Evolutionary conservation across 2,113 vertebrate species (phyloP), one percentile per base, ranked within the genome.

Genomic region (Pogonocichla stellata): DNA sequence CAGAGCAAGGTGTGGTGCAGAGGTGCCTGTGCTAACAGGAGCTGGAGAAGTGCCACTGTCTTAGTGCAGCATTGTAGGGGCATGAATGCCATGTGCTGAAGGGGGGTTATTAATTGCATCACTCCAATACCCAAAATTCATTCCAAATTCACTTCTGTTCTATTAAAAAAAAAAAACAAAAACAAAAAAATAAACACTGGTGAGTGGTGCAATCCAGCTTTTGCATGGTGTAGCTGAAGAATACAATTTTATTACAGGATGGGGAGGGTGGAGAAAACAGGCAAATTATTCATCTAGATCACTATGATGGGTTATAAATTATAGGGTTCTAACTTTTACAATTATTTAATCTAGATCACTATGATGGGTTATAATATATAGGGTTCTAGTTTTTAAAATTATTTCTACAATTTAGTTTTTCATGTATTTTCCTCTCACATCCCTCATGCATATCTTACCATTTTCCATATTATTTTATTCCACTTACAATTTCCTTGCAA

Each of bases 31-130:
- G 18, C 42, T 45, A 48, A 56, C 16, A 48, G 25, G 15, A 36
- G 9, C 69, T 53, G 24, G 42, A 43, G 33, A 48, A 42, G 2
- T 2, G 12, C 36, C 2, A 1, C 28, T 81, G 20, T 18, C 61
- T 47, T 4, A 0, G 0, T 3, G 8, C 3, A 48, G 47, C 2
- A 1, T 34, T 75, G 34, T 80, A 33, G 3, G 1, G 12, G 9
- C 61, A 54, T 4, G 26, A 81, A 38, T 28, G 36, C 34, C 34
- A 17, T 2, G 6, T 25, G 50, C 8, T 38, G 20, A 70, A 14
- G 6, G 6, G 7, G 26, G 47, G 5, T 42, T 47, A 40, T 19
- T 28, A 18, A 42, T 23, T 50, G 33, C 60, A 74, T 17, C 33
- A 87, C 42, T 10, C 26, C 26, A 25, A 6, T 6, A 33, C 13